These are phyloP conservation scores for Drepana arcuata DNA, from an alignment of 1,140 invertebrate genomes.

Conservation along the genomic window DNA sequence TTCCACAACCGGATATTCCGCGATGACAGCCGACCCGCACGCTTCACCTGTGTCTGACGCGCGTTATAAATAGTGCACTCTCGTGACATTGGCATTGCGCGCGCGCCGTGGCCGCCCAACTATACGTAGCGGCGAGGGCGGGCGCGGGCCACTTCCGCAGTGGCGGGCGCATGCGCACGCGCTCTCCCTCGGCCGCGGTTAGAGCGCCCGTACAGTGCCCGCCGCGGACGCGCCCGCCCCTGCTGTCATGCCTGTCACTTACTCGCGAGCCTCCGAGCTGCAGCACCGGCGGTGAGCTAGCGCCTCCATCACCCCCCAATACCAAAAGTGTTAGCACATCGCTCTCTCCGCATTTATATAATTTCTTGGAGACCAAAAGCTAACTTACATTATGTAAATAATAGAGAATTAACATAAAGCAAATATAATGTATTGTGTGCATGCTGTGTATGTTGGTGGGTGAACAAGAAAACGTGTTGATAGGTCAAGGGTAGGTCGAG, in stretches of 20 bases:
- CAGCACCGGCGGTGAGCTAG: slow-evolving; percentile 38
- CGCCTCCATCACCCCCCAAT: not conserved
- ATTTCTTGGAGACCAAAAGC: no score
- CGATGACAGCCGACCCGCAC: slow-evolving; percentile 24
- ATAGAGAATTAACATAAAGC: no score
- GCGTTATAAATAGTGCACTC: slow-evolving; percentile 30
- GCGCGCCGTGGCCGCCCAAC: slow-evolving; percentile 11
- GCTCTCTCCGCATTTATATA: not conserved
- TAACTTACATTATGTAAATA: no score
- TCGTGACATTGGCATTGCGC: slow-evolving; percentile 43
- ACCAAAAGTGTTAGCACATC: no score
- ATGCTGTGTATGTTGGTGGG: no score
- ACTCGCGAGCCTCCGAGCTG: slow-evolving; percentile 35
- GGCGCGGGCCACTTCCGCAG: not conserved
- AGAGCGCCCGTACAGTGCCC: not conserved
- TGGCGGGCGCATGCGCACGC: not conserved
- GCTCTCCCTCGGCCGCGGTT: no score
- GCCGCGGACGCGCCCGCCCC: not conserved
- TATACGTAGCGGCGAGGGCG: not conserved
- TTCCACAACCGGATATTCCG: slow-evolving; percentile 30
- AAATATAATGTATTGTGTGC: no score
- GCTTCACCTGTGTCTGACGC: slow-evolving; percentile 5
- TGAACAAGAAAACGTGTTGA: no score
- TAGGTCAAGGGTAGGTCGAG: no score
- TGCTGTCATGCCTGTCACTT: slow-evolving; percentile 39